Conservation (phyloP, 2,888 invertebrate genomes). For the Priapulus caudatus region DNA sequence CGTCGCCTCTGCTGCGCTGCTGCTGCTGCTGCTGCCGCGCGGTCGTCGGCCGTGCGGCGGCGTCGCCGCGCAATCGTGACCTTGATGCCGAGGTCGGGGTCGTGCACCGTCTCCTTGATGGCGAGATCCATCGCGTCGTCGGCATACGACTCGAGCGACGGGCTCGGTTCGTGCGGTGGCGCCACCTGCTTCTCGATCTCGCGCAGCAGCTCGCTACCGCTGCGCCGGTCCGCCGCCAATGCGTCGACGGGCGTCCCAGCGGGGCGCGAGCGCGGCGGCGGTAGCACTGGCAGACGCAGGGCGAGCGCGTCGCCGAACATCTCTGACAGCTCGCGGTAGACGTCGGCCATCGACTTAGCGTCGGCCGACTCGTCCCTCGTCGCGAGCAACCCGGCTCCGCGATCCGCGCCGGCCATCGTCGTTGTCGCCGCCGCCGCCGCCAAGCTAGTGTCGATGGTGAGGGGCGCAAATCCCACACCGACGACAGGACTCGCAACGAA, state of each 20-base stretch:
- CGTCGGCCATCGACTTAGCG: slow-evolving; percentile 12
- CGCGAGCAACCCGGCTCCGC: slow-evolving; percentile 24
- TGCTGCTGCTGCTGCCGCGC: neutral
- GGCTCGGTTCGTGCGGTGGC: slow-evolving; percentile 4
- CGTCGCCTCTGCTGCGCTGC: neutral
- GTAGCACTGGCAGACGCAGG: slow-evolving; percentile 26
- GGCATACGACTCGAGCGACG: slow-evolving; percentile 14
- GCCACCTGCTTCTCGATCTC: neutral
- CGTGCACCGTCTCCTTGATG: slow-evolving; percentile 30
- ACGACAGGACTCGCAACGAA: no score
- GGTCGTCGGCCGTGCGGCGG: slow-evolving; percentile 2
- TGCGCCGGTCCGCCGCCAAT: neutral
- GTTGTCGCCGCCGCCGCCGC: no score
- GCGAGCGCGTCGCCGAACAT: slow-evolving; percentile 36
- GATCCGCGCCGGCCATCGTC: no score
- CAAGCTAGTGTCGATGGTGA: no score
- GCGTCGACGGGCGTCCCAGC: neutral
- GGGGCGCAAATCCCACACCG: no score
- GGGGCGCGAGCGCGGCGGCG: neutral
- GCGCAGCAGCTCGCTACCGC: slow-evolving; percentile 16
- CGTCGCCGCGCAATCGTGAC: slow-evolving; percentile 32
- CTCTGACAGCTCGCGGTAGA: slow-evolving; percentile 31
- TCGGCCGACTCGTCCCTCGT: no score
- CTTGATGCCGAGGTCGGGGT: slow-evolving; percentile 36
- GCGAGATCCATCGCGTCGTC: slow-evolving; percentile 22